phyloP scores from a whole-genome alignment of 92 coral and sea anemone species.

The Heteractis magnifica region DNA sequence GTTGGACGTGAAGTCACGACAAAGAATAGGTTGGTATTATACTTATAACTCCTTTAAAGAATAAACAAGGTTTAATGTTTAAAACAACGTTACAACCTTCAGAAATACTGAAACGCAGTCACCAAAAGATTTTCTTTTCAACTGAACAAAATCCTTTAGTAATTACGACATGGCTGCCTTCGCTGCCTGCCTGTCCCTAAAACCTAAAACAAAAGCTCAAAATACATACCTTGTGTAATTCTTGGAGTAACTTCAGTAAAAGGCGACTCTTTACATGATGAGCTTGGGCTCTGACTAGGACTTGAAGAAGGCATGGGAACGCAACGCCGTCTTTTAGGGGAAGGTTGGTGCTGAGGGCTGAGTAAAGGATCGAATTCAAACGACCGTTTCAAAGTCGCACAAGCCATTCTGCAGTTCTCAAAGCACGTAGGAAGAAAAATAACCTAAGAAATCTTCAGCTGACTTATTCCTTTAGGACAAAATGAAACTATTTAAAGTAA shows the following conservation, averaged over 20 bases:
- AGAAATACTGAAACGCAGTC: too few relatives aligned
- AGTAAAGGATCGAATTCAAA: slow-evolving; percentile 95
- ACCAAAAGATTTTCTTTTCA: neutral
- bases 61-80: too few relatives aligned
- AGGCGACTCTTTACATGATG: slow-evolving; percentile 76
- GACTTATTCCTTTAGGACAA: neutral
- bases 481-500: neutral
- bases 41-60: too few relatives aligned
- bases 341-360: slow-evolving; percentile 98
- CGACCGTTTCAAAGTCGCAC: slow-evolving; percentile 98
- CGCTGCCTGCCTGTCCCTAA: neutral
- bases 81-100: too few relatives aligned
- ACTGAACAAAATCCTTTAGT: neutral
- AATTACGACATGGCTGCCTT: neutral
- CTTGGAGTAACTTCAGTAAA: slow-evolving; percentile 90
- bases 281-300: slow-evolving; percentile 54
- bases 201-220: neutral
- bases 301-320: slow-evolving; percentile 65
- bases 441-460: neutral
- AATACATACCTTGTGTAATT: slow-evolving; percentile 79
- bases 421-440: slow-evolving; percentile 26
- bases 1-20: too few relatives aligned
- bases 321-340: slow-evolving; percentile 93
- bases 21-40: too few relatives aligned
- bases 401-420: slow-evolving; percentile 75